Conservation (phyloP, 1,140 invertebrate species). For the Zaprionus inermis region DNA sequence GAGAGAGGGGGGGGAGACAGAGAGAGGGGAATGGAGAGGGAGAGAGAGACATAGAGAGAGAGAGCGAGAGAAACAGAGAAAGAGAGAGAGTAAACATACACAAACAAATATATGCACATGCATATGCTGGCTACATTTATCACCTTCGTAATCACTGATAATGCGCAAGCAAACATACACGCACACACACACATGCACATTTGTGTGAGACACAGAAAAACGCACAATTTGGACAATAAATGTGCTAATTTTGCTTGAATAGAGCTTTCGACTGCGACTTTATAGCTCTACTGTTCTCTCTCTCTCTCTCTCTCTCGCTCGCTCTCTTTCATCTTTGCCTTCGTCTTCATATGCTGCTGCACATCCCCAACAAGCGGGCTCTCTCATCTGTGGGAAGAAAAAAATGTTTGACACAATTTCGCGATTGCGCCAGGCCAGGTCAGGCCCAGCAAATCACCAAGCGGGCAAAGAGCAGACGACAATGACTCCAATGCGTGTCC, state of each 20-base stretch:
- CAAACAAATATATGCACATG: constrained; percentile 3
- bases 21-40: no score
- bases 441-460: constrained; percentile 2
- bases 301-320: constrained; percentile 5
- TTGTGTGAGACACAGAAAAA: constrained; percentile 5
- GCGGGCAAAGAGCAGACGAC: background rate
- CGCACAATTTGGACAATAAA: constrained; percentile 50
- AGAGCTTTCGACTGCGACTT: constrained; percentile 17
- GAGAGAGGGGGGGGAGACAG: no score
- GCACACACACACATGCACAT: constrained; percentile 10
- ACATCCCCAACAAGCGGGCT: constrained; percentile 5
- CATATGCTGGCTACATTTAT: constrained; percentile 37
- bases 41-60: constrained; percentile 6
- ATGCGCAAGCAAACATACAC: constrained; percentile 41
- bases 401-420: constrained; percentile 63
- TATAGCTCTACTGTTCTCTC: constrained; percentile 2
- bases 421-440: constrained; percentile 37
- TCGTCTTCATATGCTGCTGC: constrained; percentile 22
- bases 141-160: constrained; percentile 66
- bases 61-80: background rate
- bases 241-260: constrained; percentile 57
- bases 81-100: constrained; percentile 21
- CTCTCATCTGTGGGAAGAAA: constrained; percentile 1
- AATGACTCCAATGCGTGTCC: constrained; percentile 12
- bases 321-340: background rate